Evolutionary conservation across 1,140 invertebrate genomes (phyloP).

Genomic region (Tigriopus japonicus): DNA sequence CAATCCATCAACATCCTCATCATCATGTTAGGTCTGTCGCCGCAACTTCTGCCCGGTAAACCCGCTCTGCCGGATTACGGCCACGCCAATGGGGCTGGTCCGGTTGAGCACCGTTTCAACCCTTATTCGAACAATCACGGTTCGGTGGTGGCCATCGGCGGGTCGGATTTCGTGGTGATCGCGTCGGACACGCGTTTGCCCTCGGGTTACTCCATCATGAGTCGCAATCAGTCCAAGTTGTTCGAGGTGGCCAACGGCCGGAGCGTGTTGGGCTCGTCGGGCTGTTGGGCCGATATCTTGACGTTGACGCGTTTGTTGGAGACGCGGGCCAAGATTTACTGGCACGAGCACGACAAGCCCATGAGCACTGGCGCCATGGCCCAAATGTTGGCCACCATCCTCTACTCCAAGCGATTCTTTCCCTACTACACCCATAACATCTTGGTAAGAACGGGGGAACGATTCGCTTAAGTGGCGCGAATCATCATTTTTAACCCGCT

Average conservation of each 20-base stretch:
- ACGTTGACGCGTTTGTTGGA: conserved; percentile 55
- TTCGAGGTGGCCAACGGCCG: conserved; percentile 47
- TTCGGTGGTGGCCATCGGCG: conserved; percentile 76
- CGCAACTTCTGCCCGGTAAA: too few species aligned
- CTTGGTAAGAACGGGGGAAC: conserved; percentile 31
- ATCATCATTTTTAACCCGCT: too few species aligned
- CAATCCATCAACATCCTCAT: too few species aligned
- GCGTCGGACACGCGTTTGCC: conserved; percentile 84
- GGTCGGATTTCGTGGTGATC: conserved; percentile 67
- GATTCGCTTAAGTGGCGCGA: too few species aligned
- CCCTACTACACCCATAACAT: conserved; percentile 95
- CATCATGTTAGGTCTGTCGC: too few species aligned
- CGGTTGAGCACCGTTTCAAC: conserved; percentile 13
- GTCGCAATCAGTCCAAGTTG: conserved; percentile 64
- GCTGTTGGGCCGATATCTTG: conserved; percentile 95
- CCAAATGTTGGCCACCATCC: conserved; percentile 83
- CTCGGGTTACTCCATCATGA: conserved; percentile 70
- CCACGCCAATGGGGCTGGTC: background rate
- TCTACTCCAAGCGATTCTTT: conserved; percentile 95
- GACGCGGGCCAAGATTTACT: conserved; percentile 51
- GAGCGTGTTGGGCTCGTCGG: conserved; percentile 70
- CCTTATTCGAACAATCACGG: conserved; percentile 23
- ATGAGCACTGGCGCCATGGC: conserved; percentile 83
- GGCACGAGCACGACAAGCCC: conserved; percentile 79
- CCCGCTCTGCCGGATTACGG: background rate